Evolutionary conservation across 2,797 vertebrate species (phyloP).

Genomic region (Glyptemys insculpta): DNA sequence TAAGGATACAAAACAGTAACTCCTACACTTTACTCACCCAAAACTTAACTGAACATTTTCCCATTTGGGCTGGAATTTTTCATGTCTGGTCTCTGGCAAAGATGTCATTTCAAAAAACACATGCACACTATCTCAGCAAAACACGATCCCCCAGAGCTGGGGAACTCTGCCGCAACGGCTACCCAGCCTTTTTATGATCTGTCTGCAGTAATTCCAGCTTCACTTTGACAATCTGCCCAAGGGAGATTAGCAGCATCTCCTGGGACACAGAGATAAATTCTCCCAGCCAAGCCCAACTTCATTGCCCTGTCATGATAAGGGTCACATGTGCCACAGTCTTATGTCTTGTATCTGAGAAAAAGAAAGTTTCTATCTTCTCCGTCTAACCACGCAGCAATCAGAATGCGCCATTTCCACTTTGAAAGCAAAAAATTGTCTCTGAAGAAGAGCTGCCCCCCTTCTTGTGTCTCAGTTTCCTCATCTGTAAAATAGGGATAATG

Average conservation of each 20-base stretch:
- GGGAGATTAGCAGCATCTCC: slow-evolving; percentile 32
- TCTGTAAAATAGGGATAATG: neutral
- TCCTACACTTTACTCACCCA: neutral
- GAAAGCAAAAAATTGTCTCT: neutral
- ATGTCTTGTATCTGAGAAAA: slow-evolving; percentile 16
- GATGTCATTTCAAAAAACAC: neutral
- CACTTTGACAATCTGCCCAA: slow-evolving; percentile 15
- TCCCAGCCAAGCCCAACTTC: slow-evolving; percentile 18
- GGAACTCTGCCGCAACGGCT: slow-evolving; percentile 2
- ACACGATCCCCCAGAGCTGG: slow-evolving; percentile 42
- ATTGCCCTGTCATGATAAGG: neutral
- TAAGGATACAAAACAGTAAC: neutral
- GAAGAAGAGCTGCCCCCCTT: neutral
- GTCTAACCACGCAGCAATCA: neutral
- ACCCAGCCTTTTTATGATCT: neutral
- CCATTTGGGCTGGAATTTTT: slow-evolving; percentile 13
- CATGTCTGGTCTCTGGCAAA: neutral
- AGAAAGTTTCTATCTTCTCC: neutral
- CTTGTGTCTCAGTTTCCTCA: neutral
- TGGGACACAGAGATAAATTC: slow-evolving; percentile 57
- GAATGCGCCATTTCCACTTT: neutral
- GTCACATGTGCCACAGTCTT: neutral
- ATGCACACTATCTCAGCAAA: slow-evolving; percentile 41
- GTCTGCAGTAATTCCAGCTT: neutral
- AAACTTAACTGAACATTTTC: neutral